phyloP scores from a whole-genome alignment of 2,113 vertebrate species.

The Odobenus rosmarus region DNA sequence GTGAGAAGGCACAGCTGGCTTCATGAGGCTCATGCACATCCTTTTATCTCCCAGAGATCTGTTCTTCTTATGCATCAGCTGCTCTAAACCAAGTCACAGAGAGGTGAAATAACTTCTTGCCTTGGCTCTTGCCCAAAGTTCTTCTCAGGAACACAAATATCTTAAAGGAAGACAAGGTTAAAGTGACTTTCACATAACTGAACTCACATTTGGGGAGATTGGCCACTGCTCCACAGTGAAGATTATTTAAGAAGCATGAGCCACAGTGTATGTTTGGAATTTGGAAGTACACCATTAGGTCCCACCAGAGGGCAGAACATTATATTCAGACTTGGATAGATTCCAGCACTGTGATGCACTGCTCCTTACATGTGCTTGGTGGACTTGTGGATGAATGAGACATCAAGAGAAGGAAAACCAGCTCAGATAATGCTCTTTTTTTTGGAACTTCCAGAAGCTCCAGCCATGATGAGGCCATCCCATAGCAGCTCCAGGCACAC shows the following conservation, averaged over 20 bases:
- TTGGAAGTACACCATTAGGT: neutral
- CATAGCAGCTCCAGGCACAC: neutral
- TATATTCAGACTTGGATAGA: accelerated
- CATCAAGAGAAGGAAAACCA: neutral
- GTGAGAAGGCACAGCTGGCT: neutral
- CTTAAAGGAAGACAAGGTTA: neutral
- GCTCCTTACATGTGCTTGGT: neutral
- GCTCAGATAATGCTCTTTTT: neutral
- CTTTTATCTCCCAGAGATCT: accelerated
- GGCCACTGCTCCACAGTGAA: neutral
- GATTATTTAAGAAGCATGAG: neutral
- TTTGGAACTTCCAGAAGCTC: neutral
- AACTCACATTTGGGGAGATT: conserved; percentile 51
- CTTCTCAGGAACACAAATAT: conserved; percentile 28
- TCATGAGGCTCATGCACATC: accelerated
- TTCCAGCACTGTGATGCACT: neutral
- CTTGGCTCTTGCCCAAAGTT: neutral
- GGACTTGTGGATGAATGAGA: neutral
- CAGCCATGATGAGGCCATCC: neutral
- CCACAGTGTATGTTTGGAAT: neutral
- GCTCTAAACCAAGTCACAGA: neutral
- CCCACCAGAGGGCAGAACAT: conserved; percentile 9
- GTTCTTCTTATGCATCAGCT: neutral
- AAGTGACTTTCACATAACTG: neutral
- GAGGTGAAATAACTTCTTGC: neutral